Base-by-base conservation (phyloP, 1,140 invertebrate genomes). In the Tetraneura akinire region DNA sequence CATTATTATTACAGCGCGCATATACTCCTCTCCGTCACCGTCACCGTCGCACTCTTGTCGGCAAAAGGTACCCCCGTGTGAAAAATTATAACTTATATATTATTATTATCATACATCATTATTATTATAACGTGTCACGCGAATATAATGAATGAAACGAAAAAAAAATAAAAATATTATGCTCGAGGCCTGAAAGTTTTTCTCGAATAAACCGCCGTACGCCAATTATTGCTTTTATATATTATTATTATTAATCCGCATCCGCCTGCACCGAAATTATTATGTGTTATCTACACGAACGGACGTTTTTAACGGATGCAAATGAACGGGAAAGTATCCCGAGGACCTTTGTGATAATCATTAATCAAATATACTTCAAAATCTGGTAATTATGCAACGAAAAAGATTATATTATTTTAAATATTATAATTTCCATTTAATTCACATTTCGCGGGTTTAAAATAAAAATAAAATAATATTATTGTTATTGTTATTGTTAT, bases 71-170 rank as follows among this genome's bases (percentile, higher is more conserved):
- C n/a, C n/a, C n/a, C n/a, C 32, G 8, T 3, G 32, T 37, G 32
- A 37, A 8, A 3, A 37, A 4, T 8, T 37, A 37, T 4, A 37
- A 37, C 3, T 37, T 37, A 37, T 4, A 37, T 37, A 37, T 37
- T 37, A 37, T 37, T 37, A 37, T 37, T 37, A 37, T 37, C 32
- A 37, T 37, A 37, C 8, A 4, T 37, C 32, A 37, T 37, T 37
- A 37, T 37, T 60, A 60, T 8, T 60, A 29, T 18, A 16, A 60
- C 26, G 57, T n/a, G n/a, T 60, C 57, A 60, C 57, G 5, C 16
- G 57, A 6, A 60, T 60, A 29, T 60, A 29, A 60, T 60, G 57
- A 60, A 60, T 60, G 26, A 57, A 21, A 53, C 10, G n/a, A 57
- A 6, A 23, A 57, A 5, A 60, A 60, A 26, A 26, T 26, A 0